These are phyloP conservation scores for Meghimatium bilineatum DNA, from an alignment of 2,888 invertebrate genomes.

Conservation along the genomic window DNA sequence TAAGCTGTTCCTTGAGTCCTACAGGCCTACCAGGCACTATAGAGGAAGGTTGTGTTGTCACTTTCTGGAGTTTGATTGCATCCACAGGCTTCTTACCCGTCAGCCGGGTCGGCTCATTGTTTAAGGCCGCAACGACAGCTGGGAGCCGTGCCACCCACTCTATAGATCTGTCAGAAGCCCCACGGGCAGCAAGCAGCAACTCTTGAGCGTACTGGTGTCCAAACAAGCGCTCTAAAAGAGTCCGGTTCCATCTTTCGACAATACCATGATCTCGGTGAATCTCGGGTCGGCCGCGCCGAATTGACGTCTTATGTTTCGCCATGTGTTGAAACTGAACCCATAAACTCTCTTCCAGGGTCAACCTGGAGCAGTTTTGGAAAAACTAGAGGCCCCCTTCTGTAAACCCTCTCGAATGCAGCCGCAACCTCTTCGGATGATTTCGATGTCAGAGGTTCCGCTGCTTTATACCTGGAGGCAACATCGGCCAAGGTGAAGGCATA, in stretches of 20 bases:
- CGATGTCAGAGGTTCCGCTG: not conserved
- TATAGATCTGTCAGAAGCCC: no score
- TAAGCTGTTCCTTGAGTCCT: not conserved
- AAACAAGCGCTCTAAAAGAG: not conserved
- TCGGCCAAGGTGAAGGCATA: constrained; percentile 39
- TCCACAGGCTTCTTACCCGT: not conserved
- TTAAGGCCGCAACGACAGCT: not conserved
- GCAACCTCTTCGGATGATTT: not conserved
- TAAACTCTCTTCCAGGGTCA: constrained; percentile 23
- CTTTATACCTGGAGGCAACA: not conserved
- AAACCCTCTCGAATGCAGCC: not conserved
- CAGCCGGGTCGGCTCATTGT: not conserved
- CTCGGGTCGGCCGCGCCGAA: not conserved
- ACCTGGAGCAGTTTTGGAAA: constrained; percentile 1
- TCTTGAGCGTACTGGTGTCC: constrained; percentile 13
- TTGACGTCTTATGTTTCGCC: not conserved
- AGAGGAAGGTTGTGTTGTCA: not conserved
- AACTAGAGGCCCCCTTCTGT: constrained; percentile 22
- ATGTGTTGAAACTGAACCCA: not conserved
- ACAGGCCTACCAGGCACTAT: no score
- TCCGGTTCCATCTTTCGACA: not conserved
- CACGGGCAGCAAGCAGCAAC: not conserved
- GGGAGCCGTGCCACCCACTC: not conserved
- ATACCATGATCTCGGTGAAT: not conserved
- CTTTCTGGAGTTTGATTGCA: not conserved